phyloP scores from a whole-genome alignment of 2,888 invertebrate species.

The Nymphalis c-album region DNA sequence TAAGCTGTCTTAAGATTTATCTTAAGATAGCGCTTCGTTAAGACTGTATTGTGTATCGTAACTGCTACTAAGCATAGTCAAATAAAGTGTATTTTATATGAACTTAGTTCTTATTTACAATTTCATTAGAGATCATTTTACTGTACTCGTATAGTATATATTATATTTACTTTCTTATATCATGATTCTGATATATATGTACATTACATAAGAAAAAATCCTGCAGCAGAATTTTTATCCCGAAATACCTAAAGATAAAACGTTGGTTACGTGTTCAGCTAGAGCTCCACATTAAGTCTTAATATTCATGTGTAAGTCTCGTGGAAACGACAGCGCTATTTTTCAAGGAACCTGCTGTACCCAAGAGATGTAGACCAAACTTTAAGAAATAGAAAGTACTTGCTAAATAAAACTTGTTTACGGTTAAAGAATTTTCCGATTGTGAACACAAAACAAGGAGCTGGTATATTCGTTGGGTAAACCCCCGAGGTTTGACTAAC shows the following conservation, averaged over 20 bases:
- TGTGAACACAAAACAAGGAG: constrained; percentile 6
- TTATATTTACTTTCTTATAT: too few relatives aligned
- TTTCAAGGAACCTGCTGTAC: not conserved
- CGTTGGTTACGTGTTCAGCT: not conserved
- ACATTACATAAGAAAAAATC: not conserved
- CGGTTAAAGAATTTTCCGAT: constrained; percentile 8
- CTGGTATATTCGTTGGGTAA: constrained; percentile 3
- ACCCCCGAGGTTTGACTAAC: constrained; percentile 8
- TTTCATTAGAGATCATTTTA: too few relatives aligned
- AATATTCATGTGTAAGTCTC: not conserved
- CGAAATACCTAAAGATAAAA: not conserved
- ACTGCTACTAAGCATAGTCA: not conserved
- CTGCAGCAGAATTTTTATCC: not conserved
- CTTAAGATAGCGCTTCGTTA: not conserved
- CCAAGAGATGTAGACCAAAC: constrained; percentile 1
- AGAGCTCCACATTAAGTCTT: not conserved
- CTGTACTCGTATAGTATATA: too few relatives aligned
- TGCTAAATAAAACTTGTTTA: constrained; percentile 8
- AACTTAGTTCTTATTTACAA: too few relatives aligned
- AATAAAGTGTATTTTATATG: too few relatives aligned
- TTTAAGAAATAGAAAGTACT: constrained; percentile 6
- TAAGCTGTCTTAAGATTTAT: not conserved
- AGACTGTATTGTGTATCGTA: not conserved
- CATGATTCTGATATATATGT: too few relatives aligned
- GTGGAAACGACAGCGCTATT: not conserved